A percentile compares a stretch with the other conserved stretches of the same genome.
Conservation (phyloP, 2,797 vertebrate genomes). For the Tokudaia tokunoshimensis region DNA sequence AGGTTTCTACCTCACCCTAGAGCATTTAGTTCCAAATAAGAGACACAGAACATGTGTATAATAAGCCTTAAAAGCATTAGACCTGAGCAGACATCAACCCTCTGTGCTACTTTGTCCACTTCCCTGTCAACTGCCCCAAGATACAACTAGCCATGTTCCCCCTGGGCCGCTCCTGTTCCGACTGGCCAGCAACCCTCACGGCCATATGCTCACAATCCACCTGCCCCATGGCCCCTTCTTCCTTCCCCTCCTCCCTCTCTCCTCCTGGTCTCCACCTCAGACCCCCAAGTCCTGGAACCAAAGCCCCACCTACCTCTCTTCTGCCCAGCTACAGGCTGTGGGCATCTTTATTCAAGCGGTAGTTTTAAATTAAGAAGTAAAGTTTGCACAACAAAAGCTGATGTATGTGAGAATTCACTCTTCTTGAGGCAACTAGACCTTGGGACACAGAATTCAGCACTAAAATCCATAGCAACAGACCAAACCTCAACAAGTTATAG, state of each 20-base stretch:
- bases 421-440: not conserved
- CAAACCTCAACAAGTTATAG: too few species aligned
- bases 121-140: not conserved
- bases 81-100: not conserved
- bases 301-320: not conserved
- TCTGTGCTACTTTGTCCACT: not conserved
- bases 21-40: not conserved
- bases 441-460: too few species aligned
- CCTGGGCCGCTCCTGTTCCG: not conserved
- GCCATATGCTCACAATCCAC: not conserved
- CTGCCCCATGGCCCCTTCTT: not conserved
- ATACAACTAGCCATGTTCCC: not conserved
- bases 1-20: not conserved
- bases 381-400: too few species aligned
- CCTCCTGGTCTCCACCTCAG: not conserved
- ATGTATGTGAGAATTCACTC: not conserved
- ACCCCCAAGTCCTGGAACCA: not conserved
- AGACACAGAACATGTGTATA: not conserved
- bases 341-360: too few species aligned
- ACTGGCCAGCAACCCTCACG: too few species aligned
- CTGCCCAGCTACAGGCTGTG: not conserved
- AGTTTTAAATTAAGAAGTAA: too few species aligned
- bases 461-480: too few species aligned
- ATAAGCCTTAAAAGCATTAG: not conserved
- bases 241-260: not conserved